These are phyloP conservation scores for Aphrophora alni DNA, from an alignment of 2,888 invertebrate genomes.

Conservation along the genomic window DNA sequence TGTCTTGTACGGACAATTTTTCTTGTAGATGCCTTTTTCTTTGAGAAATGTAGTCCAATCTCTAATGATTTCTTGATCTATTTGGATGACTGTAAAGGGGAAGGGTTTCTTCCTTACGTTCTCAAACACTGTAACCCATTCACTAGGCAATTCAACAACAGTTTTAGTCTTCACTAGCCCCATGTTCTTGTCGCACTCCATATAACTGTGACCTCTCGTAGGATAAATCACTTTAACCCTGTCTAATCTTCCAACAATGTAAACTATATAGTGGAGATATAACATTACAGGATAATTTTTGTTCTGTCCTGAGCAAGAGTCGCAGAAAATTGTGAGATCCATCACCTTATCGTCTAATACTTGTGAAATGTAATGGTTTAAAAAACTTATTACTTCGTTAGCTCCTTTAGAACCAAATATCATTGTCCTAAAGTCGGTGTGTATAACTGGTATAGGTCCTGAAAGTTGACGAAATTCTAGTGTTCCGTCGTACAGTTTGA, in stretches of 20 bases:
- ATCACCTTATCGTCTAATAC: neutral
- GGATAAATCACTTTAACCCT: slow-evolving; percentile 16
- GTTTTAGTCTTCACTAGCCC: neutral
- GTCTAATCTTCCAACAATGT: slow-evolving; percentile 12
- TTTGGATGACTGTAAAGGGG: slow-evolving; percentile 12
- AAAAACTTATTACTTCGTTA: no score
- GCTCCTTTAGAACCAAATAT: no score
- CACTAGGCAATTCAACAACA: slow-evolving; percentile 18
- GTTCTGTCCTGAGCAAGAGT: slow-evolving; percentile 28
- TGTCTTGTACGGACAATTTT: neutral
- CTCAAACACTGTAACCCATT: slow-evolving; percentile 13
- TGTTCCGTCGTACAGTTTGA: no score
- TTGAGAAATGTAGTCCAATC: slow-evolving; percentile 21
- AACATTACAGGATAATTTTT: slow-evolving; percentile 21
- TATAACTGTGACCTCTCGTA: slow-evolving; percentile 19
- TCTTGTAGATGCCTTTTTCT: neutral
- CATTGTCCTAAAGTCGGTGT: no score
- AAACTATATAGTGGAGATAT: slow-evolving; percentile 10
- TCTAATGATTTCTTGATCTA: slow-evolving; percentile 20
- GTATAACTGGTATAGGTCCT: no score
- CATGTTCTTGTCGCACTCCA: slow-evolving; percentile 32
- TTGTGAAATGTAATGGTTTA: neutral
- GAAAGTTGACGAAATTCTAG: no score
- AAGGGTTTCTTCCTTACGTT: slow-evolving; percentile 13
- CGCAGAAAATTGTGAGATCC: slow-evolving; percentile 18